phyloP scores from a whole-genome alignment of 2,797 vertebrate species.

The Sebastolobus alascanus region DNA sequence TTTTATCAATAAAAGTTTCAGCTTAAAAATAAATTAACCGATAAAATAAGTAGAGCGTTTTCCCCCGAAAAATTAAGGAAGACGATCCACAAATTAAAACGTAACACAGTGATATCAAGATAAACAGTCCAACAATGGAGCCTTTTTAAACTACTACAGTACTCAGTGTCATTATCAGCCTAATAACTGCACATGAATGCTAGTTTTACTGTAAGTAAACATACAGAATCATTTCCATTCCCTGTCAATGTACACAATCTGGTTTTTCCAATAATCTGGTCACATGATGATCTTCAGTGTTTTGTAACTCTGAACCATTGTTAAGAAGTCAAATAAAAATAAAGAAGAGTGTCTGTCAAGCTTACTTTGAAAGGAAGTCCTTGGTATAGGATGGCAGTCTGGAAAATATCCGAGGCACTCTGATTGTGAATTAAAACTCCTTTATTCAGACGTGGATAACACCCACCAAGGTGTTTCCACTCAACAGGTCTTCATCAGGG shows the following conservation, averaged over 20 bases:
- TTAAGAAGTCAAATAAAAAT: not conserved
- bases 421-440: no score
- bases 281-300: not conserved
- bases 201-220: not conserved
- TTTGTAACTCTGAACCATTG: not conserved
- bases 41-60: not conserved
- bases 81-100: conserved; percentile 52
- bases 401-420: no score
- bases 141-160: not conserved
- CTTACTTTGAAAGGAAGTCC: no score
- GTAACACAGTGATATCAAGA: conserved; percentile 1
- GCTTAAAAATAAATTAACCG: not conserved
- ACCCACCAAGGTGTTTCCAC: no score
- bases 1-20: conserved; percentile 11
- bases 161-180: not conserved
- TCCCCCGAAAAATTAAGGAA: conserved; percentile 36
- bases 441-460: no score
- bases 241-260: not conserved
- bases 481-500: no score
- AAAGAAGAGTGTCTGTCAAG: no score
- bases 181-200: not conserved
- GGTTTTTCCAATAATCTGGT: not conserved
- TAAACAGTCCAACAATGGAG: not conserved
- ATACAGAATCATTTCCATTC: not conserved
- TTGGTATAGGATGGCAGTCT: no score